Evolutionary conservation across 2,113 vertebrate species (phyloP).

Genomic region (Baryphthengus martii): DNA sequence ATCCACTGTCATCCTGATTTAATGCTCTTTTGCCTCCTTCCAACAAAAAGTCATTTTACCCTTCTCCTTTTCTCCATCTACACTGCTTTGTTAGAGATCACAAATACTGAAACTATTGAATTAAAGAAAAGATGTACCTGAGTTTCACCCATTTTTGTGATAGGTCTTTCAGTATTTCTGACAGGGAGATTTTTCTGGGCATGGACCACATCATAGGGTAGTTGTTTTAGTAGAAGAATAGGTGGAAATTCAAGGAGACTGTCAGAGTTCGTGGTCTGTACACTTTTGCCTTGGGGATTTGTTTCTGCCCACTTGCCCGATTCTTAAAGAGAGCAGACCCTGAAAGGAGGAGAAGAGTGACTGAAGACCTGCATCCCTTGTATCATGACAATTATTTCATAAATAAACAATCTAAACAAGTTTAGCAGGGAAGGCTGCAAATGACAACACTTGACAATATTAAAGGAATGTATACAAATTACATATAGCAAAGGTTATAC

Average conservation of each 20-base stretch:
- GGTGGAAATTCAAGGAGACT: background rate
- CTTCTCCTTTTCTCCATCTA: background rate
- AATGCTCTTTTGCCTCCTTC: background rate
- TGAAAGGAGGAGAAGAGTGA: background rate
- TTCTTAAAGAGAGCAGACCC: background rate
- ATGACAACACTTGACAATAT: background rate
- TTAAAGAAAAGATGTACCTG: background rate
- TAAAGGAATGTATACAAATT: background rate
- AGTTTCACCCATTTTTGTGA: background rate
- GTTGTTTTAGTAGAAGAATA: background rate
- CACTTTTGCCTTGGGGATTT: background rate
- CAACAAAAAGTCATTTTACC: background rate
- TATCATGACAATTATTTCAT: background rate
- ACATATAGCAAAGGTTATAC: background rate
- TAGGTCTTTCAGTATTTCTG: background rate
- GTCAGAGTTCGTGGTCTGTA: background rate
- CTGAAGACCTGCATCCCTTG: background rate
- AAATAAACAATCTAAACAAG: background rate
- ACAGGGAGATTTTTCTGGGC: background rate
- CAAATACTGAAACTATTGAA: background rate
- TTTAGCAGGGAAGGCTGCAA: background rate
- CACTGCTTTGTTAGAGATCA: background rate
- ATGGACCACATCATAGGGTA: rapidly evolving
- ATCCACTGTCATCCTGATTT: background rate
- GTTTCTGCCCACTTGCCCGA: background rate